phyloP scores from a whole-genome alignment of 1,140 invertebrate species.

The Lepeophtheirus salmonis region DNA sequence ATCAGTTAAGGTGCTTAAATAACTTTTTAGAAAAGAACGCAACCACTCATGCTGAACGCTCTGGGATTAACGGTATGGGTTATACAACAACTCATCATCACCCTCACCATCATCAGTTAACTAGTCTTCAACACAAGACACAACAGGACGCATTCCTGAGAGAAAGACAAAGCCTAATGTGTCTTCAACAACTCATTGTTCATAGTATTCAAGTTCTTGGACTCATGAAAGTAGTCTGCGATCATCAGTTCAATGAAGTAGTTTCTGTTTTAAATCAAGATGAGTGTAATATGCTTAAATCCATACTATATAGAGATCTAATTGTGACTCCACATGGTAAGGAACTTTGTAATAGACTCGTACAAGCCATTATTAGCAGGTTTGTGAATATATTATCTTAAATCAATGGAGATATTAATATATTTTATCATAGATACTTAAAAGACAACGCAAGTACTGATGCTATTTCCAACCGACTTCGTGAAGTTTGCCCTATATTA shows the following conservation, averaged over 20 bases:
- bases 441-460: conserved; percentile 85
- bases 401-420: no score
- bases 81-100: background rate
- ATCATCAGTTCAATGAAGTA: conserved; percentile 75
- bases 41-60: background rate
- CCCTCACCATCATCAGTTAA: conserved; percentile 16
- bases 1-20: background rate
- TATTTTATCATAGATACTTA: conserved; percentile 41
- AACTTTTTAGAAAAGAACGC: conserved; percentile 3
- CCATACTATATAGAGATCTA: conserved; percentile 52
- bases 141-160: conserved; percentile 31
- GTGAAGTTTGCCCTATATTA: conserved; percentile 76
- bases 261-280: conserved; percentile 36
- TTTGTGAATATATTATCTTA: no score
- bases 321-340: conserved; percentile 45
- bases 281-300: conserved; percentile 41
- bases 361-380: conserved; percentile 47
- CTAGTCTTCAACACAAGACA: conserved; percentile 9
- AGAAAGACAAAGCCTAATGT: conserved; percentile 52
- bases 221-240: conserved; percentile 77
- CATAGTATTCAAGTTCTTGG: conserved; percentile 72
- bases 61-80: background rate
- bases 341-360: conserved; percentile 52
- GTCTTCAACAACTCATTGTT: conserved; percentile 51
- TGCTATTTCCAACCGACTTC: conserved; percentile 63